Evolutionary conservation across 2,797 vertebrate genomes (phyloP).

Genomic region (Dipus sagitta): DNA sequence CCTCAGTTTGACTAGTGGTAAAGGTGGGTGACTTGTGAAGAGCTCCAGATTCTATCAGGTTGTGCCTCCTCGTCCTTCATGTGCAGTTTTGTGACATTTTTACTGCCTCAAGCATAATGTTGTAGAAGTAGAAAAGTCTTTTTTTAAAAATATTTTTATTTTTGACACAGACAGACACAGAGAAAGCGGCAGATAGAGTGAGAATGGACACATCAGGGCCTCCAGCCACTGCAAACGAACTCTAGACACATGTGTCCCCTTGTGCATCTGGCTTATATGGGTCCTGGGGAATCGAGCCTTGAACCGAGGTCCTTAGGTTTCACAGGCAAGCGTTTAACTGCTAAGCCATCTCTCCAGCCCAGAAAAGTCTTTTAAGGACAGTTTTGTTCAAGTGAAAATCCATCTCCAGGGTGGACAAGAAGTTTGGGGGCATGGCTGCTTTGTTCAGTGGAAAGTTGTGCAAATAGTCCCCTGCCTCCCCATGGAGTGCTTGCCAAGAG

Average conservation of each 20-base stretch:
- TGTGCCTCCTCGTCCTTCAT: rapidly evolving
- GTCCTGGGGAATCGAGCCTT: too few relatives aligned
- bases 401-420: background rate
- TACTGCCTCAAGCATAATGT: background rate
- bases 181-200: too few relatives aligned
- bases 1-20: background rate
- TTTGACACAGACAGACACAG: too few relatives aligned
- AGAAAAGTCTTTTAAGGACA: background rate
- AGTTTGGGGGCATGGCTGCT: background rate
- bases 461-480: background rate
- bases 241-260: too few relatives aligned
- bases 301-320: too few relatives aligned
- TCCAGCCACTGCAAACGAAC: too few relatives aligned
- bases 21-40: background rate
- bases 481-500: background rate
- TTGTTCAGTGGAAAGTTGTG: background rate
- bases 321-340: too few relatives aligned
- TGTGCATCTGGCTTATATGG: too few relatives aligned
- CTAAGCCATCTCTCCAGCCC: too few relatives aligned
- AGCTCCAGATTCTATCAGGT: rapidly evolving
- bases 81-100: rapidly evolving
- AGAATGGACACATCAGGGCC: too few relatives aligned
- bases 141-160: background rate
- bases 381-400: background rate
- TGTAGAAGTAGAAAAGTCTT: background rate